Evolutionary conservation across 2,113 vertebrate species (phyloP), one percentile per base, ranked within the genome.

Genomic region (Seriola quinqueradiata): DNA sequence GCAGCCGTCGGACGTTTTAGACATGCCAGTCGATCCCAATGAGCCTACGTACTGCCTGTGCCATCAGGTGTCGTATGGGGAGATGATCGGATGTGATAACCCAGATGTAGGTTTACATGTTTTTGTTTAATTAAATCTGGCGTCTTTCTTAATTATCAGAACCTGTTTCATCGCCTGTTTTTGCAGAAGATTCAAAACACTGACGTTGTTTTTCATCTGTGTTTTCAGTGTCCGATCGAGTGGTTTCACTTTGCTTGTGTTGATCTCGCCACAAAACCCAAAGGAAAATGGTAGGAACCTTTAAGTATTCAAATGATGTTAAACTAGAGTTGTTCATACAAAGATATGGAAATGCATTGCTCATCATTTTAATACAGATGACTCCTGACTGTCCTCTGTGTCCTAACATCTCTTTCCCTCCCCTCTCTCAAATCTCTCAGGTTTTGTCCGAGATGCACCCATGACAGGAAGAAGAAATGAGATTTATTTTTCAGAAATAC

Each of bases 161-260:
- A 40, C 2, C 16, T 23, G 0, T 21, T 16, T 50, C 21, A 9
- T 25, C 8, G 7, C 1, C 1, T 25, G 25, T 17, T 64, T 66
- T 8, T 21, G n/a, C 28, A 2, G 28, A 3, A 75, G 11, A 13
- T 59, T 71, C 2, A n/a, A 44, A 68, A 21, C 36, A 19, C 16
- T 44, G 4, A 73, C 3, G 0, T 34, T 44, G 38, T 70, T 38
- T 55, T 61, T 23, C 58, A 4, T 61, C 5, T 3, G 21, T 90
- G 70, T 77, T 86, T 82, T 55, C 89, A 99, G 98, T 99, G 98
- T 95, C 98, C 98, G 0, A 99, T 99, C 3, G 98, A 99, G 71
- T 99, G 98, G 98, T 99, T 99, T 92, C 98, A 99, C 92, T 99
- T 99, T 36, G 97, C 98, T 44, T 99, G 98, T 46, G 98, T 99